Conservation (phyloP, 2,113 vertebrate species). For the Orthonyx spaldingii region DNA sequence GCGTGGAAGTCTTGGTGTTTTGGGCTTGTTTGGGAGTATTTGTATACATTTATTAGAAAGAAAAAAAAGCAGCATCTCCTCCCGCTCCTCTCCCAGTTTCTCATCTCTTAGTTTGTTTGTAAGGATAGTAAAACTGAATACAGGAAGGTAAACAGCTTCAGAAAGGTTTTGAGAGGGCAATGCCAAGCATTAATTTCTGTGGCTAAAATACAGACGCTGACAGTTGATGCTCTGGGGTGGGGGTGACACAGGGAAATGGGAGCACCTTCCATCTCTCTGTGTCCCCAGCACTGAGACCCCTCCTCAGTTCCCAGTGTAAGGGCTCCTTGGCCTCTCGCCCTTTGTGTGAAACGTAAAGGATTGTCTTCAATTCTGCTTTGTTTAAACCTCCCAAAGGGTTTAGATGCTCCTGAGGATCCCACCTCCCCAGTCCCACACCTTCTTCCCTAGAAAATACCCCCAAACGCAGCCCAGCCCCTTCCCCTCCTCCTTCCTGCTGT, state of each 20-base stretch:
- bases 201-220: neutral
- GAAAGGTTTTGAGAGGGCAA: neutral
- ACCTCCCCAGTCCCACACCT: fast-evolving
- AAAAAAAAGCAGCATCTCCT: neutral
- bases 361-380: neutral
- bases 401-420: neutral
- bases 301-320: fast-evolving
- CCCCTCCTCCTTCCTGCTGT: neutral
- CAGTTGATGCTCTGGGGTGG: fast-evolving
- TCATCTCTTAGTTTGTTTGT: neutral
- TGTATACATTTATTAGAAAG: neutral
- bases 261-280: neutral
- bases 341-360: neutral
- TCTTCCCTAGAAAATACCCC: neutral
- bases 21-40: neutral
- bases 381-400: neutral
- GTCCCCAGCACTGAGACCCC: neutral
- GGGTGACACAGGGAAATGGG: neutral
- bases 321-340: neutral
- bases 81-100: neutral
- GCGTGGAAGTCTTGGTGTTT: neutral
- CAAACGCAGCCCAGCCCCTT: neutral
- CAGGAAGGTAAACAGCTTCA: neutral
- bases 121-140: neutral
- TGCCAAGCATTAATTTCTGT: neutral